Evolutionary conservation across 2,797 vertebrate genomes (phyloP).

Genomic region (Poecilia wingei): DNA sequence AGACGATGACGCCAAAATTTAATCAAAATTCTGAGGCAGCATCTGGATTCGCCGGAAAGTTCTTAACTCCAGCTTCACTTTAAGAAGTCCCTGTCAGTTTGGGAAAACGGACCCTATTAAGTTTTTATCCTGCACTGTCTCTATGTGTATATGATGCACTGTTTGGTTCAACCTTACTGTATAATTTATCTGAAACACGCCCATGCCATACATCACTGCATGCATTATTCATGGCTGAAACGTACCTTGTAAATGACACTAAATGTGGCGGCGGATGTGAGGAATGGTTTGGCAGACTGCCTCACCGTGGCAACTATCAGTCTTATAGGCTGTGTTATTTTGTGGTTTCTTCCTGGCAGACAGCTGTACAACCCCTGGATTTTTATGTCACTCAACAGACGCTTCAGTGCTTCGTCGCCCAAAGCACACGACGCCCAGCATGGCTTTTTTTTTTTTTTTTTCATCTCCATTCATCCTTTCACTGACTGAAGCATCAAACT

Average conservation of each 20-base stretch:
- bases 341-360: constrained; percentile 59
- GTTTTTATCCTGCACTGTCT: constrained; percentile 56
- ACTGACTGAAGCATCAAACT: constrained; percentile 42
- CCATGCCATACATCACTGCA: constrained; percentile 59
- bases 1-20: not conserved
- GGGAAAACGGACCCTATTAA: constrained; percentile 48
- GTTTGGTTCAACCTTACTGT: constrained; percentile 47
- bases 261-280: constrained; percentile 63
- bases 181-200: constrained; percentile 61
- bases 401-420: constrained; percentile 42
- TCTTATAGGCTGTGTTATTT: constrained; percentile 48
- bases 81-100: constrained; percentile 50
- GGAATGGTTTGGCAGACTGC: constrained; percentile 62
- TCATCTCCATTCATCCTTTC: constrained; percentile 14
- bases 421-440: constrained; percentile 51
- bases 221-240: constrained; percentile 77
- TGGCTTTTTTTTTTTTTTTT: constrained; percentile 12
- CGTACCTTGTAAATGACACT: constrained; percentile 67
- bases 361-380: constrained; percentile 71
- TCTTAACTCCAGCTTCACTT: constrained; percentile 56
- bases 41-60: constrained; percentile 46
- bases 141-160: constrained; percentile 52
- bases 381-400: constrained; percentile 61
- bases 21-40: constrained; percentile 1
- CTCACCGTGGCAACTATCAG: constrained; percentile 15